Conservation (phyloP, 2,113 vertebrate species). For the Poicephalus meyeri region DNA sequence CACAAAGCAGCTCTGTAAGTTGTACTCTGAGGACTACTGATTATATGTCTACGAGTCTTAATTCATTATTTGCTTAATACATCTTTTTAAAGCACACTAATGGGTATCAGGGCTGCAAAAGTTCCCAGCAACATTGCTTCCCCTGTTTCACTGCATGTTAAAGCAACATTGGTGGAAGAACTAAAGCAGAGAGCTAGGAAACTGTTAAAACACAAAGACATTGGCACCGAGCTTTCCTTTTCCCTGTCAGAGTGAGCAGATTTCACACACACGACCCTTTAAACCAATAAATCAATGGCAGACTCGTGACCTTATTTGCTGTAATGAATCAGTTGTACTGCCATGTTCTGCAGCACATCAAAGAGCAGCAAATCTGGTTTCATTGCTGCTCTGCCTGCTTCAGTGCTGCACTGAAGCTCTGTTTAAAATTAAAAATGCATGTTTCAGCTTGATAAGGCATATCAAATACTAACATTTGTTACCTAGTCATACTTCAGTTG, state of each 20-base stretch:
- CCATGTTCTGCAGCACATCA: not conserved
- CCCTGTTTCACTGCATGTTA: not conserved
- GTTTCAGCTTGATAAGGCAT: not conserved
- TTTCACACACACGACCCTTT: not conserved
- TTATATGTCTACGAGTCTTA: not conserved
- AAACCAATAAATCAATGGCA: constrained; percentile 41
- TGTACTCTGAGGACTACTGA: not conserved
- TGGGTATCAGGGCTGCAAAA: not conserved
- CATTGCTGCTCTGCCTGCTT: not conserved
- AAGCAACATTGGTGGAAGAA: not conserved
- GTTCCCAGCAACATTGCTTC: not conserved
- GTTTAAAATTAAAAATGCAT: not conserved
- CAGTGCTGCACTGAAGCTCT: not conserved
- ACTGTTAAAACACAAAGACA: not conserved
- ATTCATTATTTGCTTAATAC: not conserved
- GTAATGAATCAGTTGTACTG: constrained; percentile 4
- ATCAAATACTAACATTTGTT: not conserved
- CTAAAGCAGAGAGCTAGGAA: not conserved
- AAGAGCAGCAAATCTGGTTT: not conserved
- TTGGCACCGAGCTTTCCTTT: not conserved
- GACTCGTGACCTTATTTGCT: not conserved
- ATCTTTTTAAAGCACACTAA: not conserved
- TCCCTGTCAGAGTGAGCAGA: not conserved
- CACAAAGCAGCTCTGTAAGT: not conserved
- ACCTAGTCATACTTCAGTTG: not conserved